Base-by-base conservation (phyloP, 1,140 invertebrate genomes). In the Anastrepha obliqua region DNA sequence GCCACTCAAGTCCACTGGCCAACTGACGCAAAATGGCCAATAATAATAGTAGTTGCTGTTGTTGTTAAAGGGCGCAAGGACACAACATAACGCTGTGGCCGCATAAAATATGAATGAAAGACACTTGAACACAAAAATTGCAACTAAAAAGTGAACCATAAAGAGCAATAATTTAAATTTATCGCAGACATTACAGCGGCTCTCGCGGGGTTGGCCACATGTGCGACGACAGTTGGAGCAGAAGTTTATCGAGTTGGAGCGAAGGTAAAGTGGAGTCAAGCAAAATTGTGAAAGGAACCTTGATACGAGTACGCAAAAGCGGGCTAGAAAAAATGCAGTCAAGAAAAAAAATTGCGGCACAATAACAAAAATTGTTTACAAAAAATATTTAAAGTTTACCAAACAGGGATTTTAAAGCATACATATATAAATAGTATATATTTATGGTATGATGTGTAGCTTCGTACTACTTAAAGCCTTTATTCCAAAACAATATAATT, bases 111-210 rank as follows among this genome's bases (percentile, higher is more conserved):
- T 74, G 39, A 11, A 74, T 44, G 67, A 6, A 47, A 47, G 67
- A 6, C 8, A 47, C 67, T 17, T 15, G 6, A 8, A 7, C 39
- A 74, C 42, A n/a, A 74, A 74, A 74, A 47, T 74, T 47, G 67
- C 42, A 47, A 74, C 67, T 47, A 74, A 74, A 74, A 74, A 74
- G 67, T 44, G 17, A 42, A 13, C 67, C 67, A 74, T 29, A 74
- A 74, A 47, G 67, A 42, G 42, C 13, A 47, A 74, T 74, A 74
- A 47, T 74, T 74, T 47, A 47, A 47, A 74, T 74, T 74, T 74
- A 74, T 74, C 44, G 42, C 67, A 39, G 67, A 44, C 42, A 74
- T 47, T 74, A 74, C 39, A 42, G 39, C 39, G 67, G 44, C 67
- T 17, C 67, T 4, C 42, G 42, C 44, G 42, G 44, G 42, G 8